Base-by-base conservation (phyloP, 2,797 vertebrate genomes). In the Betta splendens region DNA sequence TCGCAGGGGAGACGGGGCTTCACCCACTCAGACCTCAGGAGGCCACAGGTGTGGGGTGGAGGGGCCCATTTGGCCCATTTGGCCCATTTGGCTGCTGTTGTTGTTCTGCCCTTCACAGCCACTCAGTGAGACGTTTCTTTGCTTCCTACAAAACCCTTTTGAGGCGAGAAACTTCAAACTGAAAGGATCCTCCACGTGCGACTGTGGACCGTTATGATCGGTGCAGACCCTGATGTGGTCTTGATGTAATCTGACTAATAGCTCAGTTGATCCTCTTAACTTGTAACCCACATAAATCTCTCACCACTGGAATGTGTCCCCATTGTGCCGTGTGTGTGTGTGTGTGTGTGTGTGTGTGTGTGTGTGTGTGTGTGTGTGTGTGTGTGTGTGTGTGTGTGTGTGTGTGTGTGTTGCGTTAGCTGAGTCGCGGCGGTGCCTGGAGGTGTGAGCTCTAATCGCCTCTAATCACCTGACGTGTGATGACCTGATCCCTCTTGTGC, bases 371-470 rank as follows among this genome's bases (percentile, higher is more conserved):
- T 36, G 42, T 61, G 23, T 74, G 48, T 76, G 59, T 55, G 54
- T 40, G 20, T 77, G 69, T 64, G 50, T 69, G 49, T 25, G 28
- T 75, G 42, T 61, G 23, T 74, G 48, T 76, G 59, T 55, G 54
- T 40, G 20, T 77, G 69, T 64, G 50, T 69, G 49, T 25, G 28
- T 36, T 47, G 79, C 84, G 87, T 90, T 85, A 85, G 79, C 66
- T 65, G 66, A 79, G 66, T 75, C 52, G 79, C 75, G 81, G 62
- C 38, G 58, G 67, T 80, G 86, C 87, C 85, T 72, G 85, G 83
- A 90, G 89, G 89, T 92, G 89, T 91, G 88, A 84, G 84, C 76
- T 61, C 58, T 87, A 84, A 87, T 89, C 87, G 77, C 87, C 77
- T 75, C 65, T 83, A 84, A 86, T 91, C 88, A 88, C 86, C 85